Evolutionary conservation across 2,888 invertebrate species (phyloP).

Genomic region (Brenthis ino): DNA sequence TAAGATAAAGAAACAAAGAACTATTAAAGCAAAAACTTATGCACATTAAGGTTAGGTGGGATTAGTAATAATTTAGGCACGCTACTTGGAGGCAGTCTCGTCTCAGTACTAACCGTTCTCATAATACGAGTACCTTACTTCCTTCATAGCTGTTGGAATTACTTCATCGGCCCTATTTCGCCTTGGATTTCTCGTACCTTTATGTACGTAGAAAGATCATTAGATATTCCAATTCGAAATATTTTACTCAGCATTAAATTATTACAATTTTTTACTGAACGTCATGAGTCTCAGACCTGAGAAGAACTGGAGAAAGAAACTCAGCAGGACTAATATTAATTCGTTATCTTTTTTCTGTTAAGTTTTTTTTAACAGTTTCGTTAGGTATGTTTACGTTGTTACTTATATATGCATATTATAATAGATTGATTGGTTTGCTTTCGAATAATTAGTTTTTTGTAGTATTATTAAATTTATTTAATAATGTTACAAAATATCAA

Average conservation of each 20-base stretch:
- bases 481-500: too few species aligned
- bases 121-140: slow-evolving; percentile 25
- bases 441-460: too few species aligned
- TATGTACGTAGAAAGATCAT: not conserved
- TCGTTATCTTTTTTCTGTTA: too few species aligned
- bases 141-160: slow-evolving; percentile 33
- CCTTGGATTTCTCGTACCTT: not conserved
- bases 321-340: too few species aligned
- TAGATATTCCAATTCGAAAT: not conserved
- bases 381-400: not conserved
- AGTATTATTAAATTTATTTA: too few species aligned
- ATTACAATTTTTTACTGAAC: too few species aligned
- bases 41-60: slow-evolving; percentile 15
- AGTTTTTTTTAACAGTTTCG: not conserved
- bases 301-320: too few species aligned
- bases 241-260: too few species aligned
- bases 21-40: slow-evolving; percentile 12
- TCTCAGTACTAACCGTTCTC: slow-evolving; percentile 22
- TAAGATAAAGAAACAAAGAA: not conserved
- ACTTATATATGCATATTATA: not conserved
- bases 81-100: slow-evolving; percentile 9
- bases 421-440: not conserved
- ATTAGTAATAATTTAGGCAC: slow-evolving; percentile 30
- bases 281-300: too few species aligned
- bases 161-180: slow-evolving; percentile 24